These are phyloP conservation scores for Meloidogyne hapla DNA, from an alignment of 1,140 invertebrate genomes.

Conservation along the genomic window DNA sequence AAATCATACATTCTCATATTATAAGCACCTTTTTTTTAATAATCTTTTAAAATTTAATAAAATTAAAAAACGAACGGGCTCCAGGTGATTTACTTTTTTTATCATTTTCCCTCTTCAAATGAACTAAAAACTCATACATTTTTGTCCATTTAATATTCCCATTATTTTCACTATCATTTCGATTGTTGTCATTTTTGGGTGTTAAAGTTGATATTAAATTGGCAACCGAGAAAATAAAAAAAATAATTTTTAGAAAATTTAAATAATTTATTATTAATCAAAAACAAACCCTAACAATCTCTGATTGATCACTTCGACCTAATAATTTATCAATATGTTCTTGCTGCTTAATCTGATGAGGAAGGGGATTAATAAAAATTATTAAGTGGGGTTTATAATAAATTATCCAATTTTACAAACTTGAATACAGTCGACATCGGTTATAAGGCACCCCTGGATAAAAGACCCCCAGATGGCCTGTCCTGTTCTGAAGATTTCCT, in stretches of 20 bases:
- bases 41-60: neutral
- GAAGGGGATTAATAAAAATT: neutral
- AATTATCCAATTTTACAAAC: no score
- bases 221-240: slow-evolving; percentile 40
- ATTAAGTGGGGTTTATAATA: no score
- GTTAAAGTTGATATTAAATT: slow-evolving; percentile 48
- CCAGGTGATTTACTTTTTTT: slow-evolving; percentile 46
- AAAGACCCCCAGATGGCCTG: no score
- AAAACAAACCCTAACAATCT: slow-evolving; percentile 27
- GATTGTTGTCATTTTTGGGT: neutral
- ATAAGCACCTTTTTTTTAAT: slow-evolving; percentile 44
- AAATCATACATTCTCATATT: slow-evolving; percentile 56
- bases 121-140: slow-evolving; percentile 50
- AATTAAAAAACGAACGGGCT: slow-evolving; percentile 25
- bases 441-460: no score
- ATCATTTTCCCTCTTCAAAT: slow-evolving; percentile 53
- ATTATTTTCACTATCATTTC: neutral
- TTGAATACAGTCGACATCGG: no score
- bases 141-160: slow-evolving; percentile 42
- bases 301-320: slow-evolving; percentile 21
- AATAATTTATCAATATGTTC: slow-evolving; percentile 22
- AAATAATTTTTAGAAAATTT: slow-evolving; percentile 13
- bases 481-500: no score
- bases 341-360: slow-evolving; percentile 28
- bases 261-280: neutral